Base-by-base conservation (phyloP, 2,888 invertebrate genomes). In the Trichacis sp. region DNA sequence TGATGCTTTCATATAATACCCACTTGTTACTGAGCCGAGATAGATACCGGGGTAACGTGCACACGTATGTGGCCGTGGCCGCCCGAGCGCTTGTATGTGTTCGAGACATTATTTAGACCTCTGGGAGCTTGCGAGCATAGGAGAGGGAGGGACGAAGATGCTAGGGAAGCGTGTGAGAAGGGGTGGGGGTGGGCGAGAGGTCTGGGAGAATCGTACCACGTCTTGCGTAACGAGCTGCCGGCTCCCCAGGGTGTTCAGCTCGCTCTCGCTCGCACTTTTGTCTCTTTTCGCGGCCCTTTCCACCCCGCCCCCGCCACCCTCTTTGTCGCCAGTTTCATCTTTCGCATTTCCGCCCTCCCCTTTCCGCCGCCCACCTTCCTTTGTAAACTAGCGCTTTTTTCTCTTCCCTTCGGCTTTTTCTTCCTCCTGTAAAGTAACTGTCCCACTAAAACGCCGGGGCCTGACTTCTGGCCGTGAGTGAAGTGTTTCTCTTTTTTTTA, bases 191-290 rank as follows among this genome's bases (percentile, higher is more conserved):
- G 70, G 69, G 63, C 58, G 73, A 66, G 62, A 72, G 66, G 69
- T 60, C 65, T 60, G 69, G 69, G 69, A 73, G 75, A 77, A 75
- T 74, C 73, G 77, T 73, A 75, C 74, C 77, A 78, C 78, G 79
- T 81, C 77, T 81, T 74, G 73, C 78, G 78, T 82, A 83, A 83
- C 83, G 83, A 83, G 83, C 82, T 83, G 81, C 79, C 73, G 77
- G 74, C 73, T 82, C 82, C 80, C 82, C 68, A 76, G 81, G 77
- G 83, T 81, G 75, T 81, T 80, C 78, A 75, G 77, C 71, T 72
- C 68, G 62, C 65, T 69, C 53, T 62, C 63, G 66, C 64, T 18
- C 42, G 61, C 55, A 58, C 62, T 61, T 47, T 57, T 33, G 30
- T 20, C 43, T 33, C 54, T 53, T 20, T 62, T 59, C 60, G 40